Evolutionary conservation across 2,888 invertebrate genomes (phyloP), one percentile per base, ranked within the genome.

Genomic region (Steinernema scapterisci): DNA sequence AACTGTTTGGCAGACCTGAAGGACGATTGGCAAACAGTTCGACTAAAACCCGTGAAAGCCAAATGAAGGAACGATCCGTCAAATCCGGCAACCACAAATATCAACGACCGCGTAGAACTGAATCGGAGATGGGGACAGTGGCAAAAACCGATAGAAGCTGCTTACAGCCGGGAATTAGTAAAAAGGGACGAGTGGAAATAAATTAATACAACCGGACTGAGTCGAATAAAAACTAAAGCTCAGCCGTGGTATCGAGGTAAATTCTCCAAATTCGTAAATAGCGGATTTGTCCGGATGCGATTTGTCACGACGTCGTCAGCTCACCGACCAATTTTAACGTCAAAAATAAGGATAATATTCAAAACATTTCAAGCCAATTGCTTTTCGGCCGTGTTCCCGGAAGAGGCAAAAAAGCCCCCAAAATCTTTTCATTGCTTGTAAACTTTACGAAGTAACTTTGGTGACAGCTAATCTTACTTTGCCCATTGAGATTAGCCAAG

Each of bases 261-360:
- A 63, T 63, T 63, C 63, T 27, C 21, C 63, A 63, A 63, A 63
- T 63, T 63, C 63, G 63, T 25, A 31, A 27, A 63, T 31, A 63
- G 63, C 63, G 31, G 63, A 63, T 63, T 63, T 63, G 27, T 25
- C 63, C 63, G 63, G 63, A 63, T 31, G 63, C 63, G 63, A 63
- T 63, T 63, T 63, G 63, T 63, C 63, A 63, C 31, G 63, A 38
- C 63, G 63, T 63, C 63, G 63, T 63, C 63, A 63, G 63, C 63
- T 63, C 38, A 63, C 31, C 31, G 38, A 16, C 63, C 63, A 63
- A 63, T 63, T 63, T 63, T 25, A 63, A 63, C 25, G 63, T 63
- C 63, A 63, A 63, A 63, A 63, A 63, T 63, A 31, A 6, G 63
- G 19, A 63, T 63, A 38, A 63, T 25, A 63, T 63, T 63, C 31